Percentiles rank a stretch among this genome's conserved stretches.
phyloP scores from a whole-genome alignment of 2,113 vertebrate genomes.

The Rhinopomastus cyanomelas region DNA sequence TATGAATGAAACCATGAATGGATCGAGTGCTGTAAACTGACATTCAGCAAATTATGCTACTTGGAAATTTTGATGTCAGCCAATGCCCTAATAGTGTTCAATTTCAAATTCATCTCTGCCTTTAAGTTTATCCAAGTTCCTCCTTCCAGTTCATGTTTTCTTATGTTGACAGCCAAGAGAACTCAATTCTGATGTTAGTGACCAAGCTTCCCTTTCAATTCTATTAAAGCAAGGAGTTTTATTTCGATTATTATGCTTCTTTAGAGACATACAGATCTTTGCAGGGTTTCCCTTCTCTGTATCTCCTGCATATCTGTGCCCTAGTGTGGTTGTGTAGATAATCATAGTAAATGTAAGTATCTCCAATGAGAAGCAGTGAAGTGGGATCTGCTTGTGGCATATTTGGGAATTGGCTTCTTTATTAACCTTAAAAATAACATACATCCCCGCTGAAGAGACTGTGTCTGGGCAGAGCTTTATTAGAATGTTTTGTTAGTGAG shows the following conservation, averaged over 20 bases:
- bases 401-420: not conserved
- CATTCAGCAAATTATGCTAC: not conserved
- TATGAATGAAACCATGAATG: not conserved
- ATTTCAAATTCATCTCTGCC: not conserved
- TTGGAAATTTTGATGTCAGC: conserved; percentile 7
- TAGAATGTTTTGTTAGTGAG: not conserved
- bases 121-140: not conserved
- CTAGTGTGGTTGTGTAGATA: not conserved
- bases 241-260: not conserved
- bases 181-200: not conserved
- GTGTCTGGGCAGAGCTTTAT: not conserved
- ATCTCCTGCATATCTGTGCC: not conserved
- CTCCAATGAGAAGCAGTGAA: not conserved
- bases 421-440: not conserved
- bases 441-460: not conserved
- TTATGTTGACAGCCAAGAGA: not conserved
- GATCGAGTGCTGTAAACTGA: not conserved
- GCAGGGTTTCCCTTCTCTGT: not conserved
- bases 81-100: not conserved
- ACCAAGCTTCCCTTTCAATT: not conserved
- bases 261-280: not conserved
- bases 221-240: not conserved
- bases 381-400: not conserved
- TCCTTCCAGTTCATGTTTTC: not conserved
- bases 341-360: not conserved